These are phyloP conservation scores for Scylla paramamosain DNA, from an alignment of 1,140 invertebrate species.

Conservation along the genomic window DNA sequence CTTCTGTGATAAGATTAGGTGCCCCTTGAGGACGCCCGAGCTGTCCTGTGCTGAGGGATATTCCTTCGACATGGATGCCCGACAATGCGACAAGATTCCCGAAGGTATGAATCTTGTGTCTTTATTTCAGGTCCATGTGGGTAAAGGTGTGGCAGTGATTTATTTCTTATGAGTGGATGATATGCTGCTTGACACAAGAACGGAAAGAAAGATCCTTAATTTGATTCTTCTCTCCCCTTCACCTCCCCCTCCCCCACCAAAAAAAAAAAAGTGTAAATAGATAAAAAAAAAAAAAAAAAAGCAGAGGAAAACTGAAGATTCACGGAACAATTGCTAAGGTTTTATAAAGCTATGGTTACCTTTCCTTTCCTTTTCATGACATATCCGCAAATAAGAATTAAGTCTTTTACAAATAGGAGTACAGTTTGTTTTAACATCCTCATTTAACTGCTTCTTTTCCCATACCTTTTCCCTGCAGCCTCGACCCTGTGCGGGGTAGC, in stretches of 20 bases:
- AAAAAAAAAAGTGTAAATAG: background rate
- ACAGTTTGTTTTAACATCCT: too few species aligned
- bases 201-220: too few species aligned
- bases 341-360: too few species aligned
- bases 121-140: background rate
- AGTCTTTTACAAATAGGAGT: too few species aligned
- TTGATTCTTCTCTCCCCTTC: background rate
- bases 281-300: background rate
- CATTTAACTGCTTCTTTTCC: background rate
- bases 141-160: background rate
- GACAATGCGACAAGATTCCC: constrained; percentile 31
- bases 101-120: constrained; percentile 11
- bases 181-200: too few species aligned
- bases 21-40: constrained; percentile 33
- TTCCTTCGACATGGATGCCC: constrained; percentile 40
- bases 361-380: too few species aligned
- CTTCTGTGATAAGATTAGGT: constrained; percentile 37
- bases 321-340: too few species aligned
- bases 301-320: too few species aligned
- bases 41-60: constrained; percentile 53
- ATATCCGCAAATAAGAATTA: too few species aligned
- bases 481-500: background rate
- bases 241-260: background rate
- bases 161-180: background rate
- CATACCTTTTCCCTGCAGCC: background rate